phyloP scores from a whole-genome alignment of 2,113 vertebrate species.

The Hippocampus comes region DNA sequence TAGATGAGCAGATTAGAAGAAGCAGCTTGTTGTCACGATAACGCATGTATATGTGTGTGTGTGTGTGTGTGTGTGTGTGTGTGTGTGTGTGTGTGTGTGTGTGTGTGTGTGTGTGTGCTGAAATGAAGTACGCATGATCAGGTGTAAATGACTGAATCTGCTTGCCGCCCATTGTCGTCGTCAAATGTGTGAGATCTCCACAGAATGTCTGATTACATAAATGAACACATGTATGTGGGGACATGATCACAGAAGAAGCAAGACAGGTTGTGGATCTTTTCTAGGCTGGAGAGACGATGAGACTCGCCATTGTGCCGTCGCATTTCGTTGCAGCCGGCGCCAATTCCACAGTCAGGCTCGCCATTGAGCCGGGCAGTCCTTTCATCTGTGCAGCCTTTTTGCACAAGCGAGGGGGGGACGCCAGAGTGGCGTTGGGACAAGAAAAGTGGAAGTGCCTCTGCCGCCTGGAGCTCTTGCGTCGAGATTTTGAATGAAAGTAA shows the following conservation, averaged over 20 bases:
- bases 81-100: neutral
- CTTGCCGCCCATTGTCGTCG: too few relatives aligned
- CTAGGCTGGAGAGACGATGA: constrained; percentile 31
- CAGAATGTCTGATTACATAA: too few relatives aligned
- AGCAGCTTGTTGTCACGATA: constrained; percentile 9
- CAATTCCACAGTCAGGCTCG: constrained; percentile 59
- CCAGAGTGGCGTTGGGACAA: constrained; percentile 31
- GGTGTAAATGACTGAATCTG: neutral
- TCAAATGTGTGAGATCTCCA: too few relatives aligned
- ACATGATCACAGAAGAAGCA: too few relatives aligned
- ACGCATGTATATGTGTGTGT: neutral
- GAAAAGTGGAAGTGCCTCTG: constrained; percentile 59
- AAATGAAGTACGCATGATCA: neutral
- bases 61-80: neutral
- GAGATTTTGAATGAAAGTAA: constrained; percentile 39
- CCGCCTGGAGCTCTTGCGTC: constrained; percentile 51
- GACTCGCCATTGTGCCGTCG: constrained; percentile 44
- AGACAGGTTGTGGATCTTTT: constrained; percentile 3
- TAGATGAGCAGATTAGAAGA: constrained; percentile 29
- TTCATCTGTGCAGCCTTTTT: constrained; percentile 64
- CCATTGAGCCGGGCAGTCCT: constrained; percentile 49
- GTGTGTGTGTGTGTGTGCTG: constrained; percentile 5
- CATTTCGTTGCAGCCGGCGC: constrained; percentile 44
- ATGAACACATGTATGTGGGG: too few relatives aligned
- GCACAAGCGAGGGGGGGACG: constrained; percentile 41